Conservation (phyloP, 2,797 vertebrate species). For the Syngnathus acus region DNA sequence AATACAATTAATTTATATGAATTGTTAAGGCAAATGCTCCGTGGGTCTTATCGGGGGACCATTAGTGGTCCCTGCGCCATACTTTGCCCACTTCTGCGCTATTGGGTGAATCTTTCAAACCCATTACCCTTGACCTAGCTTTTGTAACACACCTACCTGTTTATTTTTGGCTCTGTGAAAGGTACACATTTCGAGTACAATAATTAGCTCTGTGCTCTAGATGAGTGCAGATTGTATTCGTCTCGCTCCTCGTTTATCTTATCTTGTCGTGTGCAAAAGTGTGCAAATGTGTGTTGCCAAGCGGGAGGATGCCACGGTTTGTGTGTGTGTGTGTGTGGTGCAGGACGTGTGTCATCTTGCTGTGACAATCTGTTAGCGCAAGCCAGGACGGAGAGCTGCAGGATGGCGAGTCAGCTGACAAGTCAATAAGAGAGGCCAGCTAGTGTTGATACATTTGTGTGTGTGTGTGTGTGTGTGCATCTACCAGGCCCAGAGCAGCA, state of each 20-base stretch:
- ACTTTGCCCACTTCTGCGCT: background rate
- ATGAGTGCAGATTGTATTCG: background rate
- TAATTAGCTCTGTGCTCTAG: background rate
- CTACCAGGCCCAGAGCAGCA: background rate
- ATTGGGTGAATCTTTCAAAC: background rate
- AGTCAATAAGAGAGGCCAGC: background rate
- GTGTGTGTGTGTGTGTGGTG: background rate
- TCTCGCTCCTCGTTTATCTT: background rate
- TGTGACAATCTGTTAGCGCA: conserved; percentile 5
- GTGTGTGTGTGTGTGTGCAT: conserved; percentile 2
- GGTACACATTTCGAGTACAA: background rate
- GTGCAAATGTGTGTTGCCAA: background rate
- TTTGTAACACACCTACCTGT: background rate
- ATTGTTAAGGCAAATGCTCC: background rate
- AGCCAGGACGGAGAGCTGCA: background rate
- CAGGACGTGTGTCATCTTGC: background rate
- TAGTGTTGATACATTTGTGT: background rate
- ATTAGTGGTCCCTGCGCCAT: background rate
- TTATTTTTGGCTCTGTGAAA: background rate
- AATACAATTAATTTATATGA: background rate
- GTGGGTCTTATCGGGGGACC: background rate
- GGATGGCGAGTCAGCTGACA: background rate
- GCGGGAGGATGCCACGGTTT: background rate
- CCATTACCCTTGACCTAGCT: background rate
- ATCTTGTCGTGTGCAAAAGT: background rate